These are phyloP conservation scores for Tetragnatha montana DNA, from an alignment of 2,888 invertebrate genomes.

Conservation along the genomic window DNA sequence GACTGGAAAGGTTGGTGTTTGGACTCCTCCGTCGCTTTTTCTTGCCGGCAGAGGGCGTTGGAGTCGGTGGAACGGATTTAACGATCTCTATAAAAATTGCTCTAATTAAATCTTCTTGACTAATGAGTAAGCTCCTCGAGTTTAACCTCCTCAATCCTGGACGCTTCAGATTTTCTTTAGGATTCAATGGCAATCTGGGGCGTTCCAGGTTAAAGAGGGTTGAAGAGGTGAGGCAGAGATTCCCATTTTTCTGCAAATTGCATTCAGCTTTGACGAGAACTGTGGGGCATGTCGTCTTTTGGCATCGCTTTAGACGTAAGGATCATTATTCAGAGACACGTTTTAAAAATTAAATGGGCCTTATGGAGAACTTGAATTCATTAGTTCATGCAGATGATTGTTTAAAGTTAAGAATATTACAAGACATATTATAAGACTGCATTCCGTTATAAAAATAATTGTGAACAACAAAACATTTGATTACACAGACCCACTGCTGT, in stretches of 20 bases:
- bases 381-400: not conserved
- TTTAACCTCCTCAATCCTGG: constrained; percentile 5
- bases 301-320: not conserved
- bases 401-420: not conserved
- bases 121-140: constrained; percentile 37
- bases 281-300: not conserved
- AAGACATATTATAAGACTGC: too few relatives aligned
- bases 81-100: constrained; percentile 37
- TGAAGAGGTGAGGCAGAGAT: not conserved
- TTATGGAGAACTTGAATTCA: not conserved
- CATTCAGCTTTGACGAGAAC: not conserved
- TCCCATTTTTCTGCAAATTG: not conserved
- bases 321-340: not conserved
- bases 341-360: not conserved
- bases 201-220: not conserved
- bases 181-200: too few relatives aligned
- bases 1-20: constrained; percentile 26
- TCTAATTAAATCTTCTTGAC: constrained; percentile 46
- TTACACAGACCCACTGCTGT: too few relatives aligned
- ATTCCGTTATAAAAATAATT: too few relatives aligned
- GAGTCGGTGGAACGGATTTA: constrained; percentile 25
- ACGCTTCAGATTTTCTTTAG: too few relatives aligned
- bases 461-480: too few relatives aligned
- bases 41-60: not conserved
- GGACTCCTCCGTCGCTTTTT: constrained; percentile 15